Conservation (phyloP, 2,797 vertebrate genomes). For the Ceyx erithaca region DNA sequence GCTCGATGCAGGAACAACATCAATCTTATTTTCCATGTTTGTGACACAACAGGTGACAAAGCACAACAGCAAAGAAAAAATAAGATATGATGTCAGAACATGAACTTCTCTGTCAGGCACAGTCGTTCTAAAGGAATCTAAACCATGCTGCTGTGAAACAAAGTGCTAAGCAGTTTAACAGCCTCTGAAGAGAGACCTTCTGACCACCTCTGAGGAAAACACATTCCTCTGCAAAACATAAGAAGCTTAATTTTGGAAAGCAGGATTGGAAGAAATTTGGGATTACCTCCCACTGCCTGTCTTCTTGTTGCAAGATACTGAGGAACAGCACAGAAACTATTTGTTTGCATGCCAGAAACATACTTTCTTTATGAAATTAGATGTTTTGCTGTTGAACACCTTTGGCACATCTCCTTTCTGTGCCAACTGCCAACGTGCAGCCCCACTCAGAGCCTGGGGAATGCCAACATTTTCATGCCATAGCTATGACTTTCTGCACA, state of each 20-base stretch:
- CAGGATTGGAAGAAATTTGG: background rate
- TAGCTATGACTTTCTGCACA: too few species aligned
- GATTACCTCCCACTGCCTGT: background rate
- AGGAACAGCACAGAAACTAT: background rate
- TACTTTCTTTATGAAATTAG: background rate
- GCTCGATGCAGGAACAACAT: background rate
- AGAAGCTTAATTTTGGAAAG: background rate
- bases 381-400: background rate
- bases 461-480: accelerated
- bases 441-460: background rate
- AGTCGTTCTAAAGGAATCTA: background rate
- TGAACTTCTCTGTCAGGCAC: background rate
- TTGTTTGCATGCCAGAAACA: background rate
- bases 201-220: background rate
- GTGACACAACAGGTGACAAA: background rate
- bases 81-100: background rate
- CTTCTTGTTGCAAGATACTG: background rate
- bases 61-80: background rate
- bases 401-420: background rate
- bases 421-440: accelerated
- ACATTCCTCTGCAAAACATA: background rate
- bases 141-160: background rate
- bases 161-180: background rate
- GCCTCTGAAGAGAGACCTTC: background rate
- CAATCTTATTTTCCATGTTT: background rate